Evolutionary conservation across 2,888 invertebrate species (phyloP), one percentile per base, ranked within the genome.

Genomic region (Netelia virgata): DNA sequence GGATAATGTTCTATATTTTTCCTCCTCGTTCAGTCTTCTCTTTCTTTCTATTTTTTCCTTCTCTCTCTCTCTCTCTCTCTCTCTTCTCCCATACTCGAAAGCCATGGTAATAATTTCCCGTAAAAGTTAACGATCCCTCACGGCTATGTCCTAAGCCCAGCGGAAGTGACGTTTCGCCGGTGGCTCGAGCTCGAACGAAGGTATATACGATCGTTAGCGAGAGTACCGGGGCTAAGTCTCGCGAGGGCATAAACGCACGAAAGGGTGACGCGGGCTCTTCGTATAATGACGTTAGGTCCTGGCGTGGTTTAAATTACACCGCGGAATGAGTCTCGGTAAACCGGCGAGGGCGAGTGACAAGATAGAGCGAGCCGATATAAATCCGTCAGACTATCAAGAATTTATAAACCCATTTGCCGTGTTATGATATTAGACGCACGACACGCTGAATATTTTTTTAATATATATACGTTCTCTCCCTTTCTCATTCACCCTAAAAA

Each of bases 111-210:
- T 61, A 59, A 63, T 75, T 75, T 70, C 23, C 6, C 53, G 41
- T 59, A 50, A 55, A 64, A 70, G 70, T 79, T 79, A 70, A 75
- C 59, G 74, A 79, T 78, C 47, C 61, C 61, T 64, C 57, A 53
- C 20, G 66, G 66, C 28, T 64, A 59, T 70, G 20, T n/a, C 14
- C 20, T 5, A 66, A 64, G 55, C 57, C 63, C 36, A 63, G 18
- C 10, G 47, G 41, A 70, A 66, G 20, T 63, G 50, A 64, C 18
- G 59, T 50, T 57, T 70, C 11, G 18, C 28, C 55, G 59, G 59
- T n/a, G 14, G 47, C 47, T 47, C 47, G 47, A 10, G 47, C 28
- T 28, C 23, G 53, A 41, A 64, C 6, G 23, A 16, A 14, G n/a
- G 8, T 55, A 28, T 47, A 61, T 10, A 14, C 1, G 73, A 50